These are phyloP conservation scores for Oceanites oceanicus DNA, from an alignment of 2,113 vertebrate species.

Conservation along the genomic window DNA sequence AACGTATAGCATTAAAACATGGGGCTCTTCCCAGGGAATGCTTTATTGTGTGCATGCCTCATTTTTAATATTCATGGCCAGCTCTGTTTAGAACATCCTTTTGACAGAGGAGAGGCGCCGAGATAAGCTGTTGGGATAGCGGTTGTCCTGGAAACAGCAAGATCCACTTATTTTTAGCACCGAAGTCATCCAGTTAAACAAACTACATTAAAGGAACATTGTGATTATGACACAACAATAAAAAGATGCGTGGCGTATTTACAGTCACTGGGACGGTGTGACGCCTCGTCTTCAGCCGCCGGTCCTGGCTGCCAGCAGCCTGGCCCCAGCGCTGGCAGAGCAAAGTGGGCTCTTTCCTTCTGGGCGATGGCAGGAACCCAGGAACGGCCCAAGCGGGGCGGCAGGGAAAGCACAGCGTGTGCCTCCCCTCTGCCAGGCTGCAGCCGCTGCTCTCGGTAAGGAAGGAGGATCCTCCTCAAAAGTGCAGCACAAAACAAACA, in stretches of 20 bases:
- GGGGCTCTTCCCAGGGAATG: slow-evolving; percentile 23
- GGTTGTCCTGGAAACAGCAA: slow-evolving; percentile 54
- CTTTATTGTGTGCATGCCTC: slow-evolving; percentile 32
- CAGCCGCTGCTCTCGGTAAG: background rate
- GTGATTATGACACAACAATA: background rate
- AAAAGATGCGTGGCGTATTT: background rate
- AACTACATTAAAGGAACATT: slow-evolving; percentile 16
- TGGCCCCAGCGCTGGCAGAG: background rate
- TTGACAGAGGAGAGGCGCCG: slow-evolving; percentile 24
- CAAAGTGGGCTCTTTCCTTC: background rate
- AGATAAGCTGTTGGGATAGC: slow-evolving; percentile 23
- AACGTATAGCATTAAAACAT: background rate
- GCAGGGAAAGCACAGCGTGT: background rate
- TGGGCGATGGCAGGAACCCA: background rate
- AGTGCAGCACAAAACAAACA: background rate
- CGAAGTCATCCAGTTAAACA: slow-evolving; percentile 37
- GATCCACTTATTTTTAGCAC: slow-evolving; percentile 61
- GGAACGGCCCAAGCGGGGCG: accelerated
- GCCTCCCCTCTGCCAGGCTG: background rate
- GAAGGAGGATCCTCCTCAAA: background rate
- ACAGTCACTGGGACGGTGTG: background rate
- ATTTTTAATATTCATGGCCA: slow-evolving; percentile 45
- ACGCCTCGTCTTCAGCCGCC: background rate
- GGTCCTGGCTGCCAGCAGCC: background rate
- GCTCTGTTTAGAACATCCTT: slow-evolving; percentile 45